Evolutionary conservation across 2,888 invertebrate species (phyloP), one percentile per base, ranked within the genome.

Genomic region (Drosophila glabriapex): DNA sequence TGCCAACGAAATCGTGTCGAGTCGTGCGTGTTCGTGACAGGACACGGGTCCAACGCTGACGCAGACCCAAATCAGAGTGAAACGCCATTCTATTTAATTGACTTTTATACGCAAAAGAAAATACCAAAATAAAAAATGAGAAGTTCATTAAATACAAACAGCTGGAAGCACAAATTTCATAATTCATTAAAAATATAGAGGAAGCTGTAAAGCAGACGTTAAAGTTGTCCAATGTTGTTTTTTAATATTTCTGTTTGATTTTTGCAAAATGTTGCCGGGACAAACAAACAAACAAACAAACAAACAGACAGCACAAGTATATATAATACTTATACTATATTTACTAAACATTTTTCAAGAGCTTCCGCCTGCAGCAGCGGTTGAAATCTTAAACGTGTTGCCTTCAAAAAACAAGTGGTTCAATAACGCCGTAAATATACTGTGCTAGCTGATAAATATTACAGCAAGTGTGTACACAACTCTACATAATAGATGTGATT

Each of bases 361-460:
- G 37, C 12, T 78, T 49, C 22, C 54, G 43, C 29, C 19, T 66
- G 16, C 10, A 41, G 33, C 16, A 33, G 29, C n/a, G 61, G 62
- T 56, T 59, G 59, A 71, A 67, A 19, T 58, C 37, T 64, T 65
- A 49, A 62, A 28, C 52, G 39, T 28, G 65, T 76, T 62, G 52
- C 35, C 39, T 59, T 19, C 6, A 37, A 28, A 61, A 63, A 67
- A 78, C 65, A 78, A 73, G 43, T 73, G 65, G 35, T 59, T 56
- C 67, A 82, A 82, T 82, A 73, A 64, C 80, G 66, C 31, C 71
- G 70, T 76, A 73, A 84, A 84, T 66, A 55, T 56, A 65, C 41
- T 25, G 19, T 68, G 67, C 68, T 56, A 53, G 55, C 29, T 50
- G 70, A 80, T 81, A 74, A 59, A 75, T 50, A 52, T 56, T 50